Conservation (phyloP, 2,888 invertebrate species). For the Pristionchus maxplancki region DNA sequence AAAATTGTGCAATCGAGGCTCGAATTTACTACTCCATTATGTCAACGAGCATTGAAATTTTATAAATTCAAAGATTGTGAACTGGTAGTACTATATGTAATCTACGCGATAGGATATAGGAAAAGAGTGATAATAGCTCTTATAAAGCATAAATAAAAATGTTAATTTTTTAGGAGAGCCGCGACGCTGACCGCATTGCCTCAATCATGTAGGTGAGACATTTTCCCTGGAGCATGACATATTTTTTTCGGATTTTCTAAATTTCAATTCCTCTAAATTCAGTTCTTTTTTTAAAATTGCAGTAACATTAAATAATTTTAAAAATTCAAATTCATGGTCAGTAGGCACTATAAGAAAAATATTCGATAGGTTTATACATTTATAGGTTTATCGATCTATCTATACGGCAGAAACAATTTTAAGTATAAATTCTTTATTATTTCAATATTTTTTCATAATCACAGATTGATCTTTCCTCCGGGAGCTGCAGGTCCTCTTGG, state of each 20-base stretch:
- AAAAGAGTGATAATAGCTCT: neutral
- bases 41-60: no score
- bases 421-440: neutral
- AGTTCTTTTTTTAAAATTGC: no score
- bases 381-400: no score
- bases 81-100: neutral
- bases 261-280: no score
- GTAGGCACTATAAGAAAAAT: no score
- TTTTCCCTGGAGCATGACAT: neutral
- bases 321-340: no score
- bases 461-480: conserved; percentile 45
- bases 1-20: conserved; percentile 40
- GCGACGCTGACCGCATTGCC: neutral
- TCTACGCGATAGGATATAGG: neutral
- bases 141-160: neutral
- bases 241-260: neutral
- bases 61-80: neutral
- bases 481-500: conserved; percentile 45
- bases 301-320: no score
- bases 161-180: neutral
- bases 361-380: no score
- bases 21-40: no score
- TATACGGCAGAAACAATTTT: neutral
- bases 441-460: neutral
- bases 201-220: neutral